Evolutionary conservation across 2,888 invertebrate genomes (phyloP).

Genomic region (Graphium colonna): DNA sequence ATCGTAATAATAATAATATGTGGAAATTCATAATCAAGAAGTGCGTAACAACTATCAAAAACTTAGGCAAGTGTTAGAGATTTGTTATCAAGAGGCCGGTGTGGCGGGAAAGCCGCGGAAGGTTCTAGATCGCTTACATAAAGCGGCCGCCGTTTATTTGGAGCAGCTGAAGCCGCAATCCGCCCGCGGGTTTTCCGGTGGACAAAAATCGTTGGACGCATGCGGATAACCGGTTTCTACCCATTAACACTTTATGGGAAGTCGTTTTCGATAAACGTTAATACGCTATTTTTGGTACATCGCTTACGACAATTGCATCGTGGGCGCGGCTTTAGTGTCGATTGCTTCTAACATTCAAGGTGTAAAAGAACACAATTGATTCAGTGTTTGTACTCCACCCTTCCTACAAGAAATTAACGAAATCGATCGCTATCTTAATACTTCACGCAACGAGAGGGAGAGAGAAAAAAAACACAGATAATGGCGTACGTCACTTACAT

Average conservation of each 20-base stretch:
- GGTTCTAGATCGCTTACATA: constrained; percentile 54
- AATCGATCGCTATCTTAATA: background rate
- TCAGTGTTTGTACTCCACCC: too few species aligned
- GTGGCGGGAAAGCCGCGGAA: constrained; percentile 58
- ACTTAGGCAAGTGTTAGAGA: constrained; percentile 36
- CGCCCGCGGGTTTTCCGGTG: constrained; percentile 6
- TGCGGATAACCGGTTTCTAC: constrained; percentile 16
- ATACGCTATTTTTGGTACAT: constrained; percentile 7
- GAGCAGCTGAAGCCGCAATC: constrained; percentile 22
- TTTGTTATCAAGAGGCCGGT: constrained; percentile 31
- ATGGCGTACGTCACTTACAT: constrained; percentile 20
- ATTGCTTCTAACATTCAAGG: too few species aligned
- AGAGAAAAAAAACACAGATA: constrained; percentile 3
- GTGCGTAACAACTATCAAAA: too few species aligned
- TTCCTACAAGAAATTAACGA: too few species aligned
- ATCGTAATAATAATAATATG: too few species aligned
- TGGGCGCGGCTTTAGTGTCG: too few species aligned
- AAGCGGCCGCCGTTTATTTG: constrained; percentile 31
- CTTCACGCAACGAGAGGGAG: background rate
- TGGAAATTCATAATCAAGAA: too few species aligned
- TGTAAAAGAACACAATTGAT: too few species aligned
- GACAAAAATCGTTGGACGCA: constrained; percentile 10
- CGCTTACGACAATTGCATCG: too few species aligned
- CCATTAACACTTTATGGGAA: constrained; percentile 12
- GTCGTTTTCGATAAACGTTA: constrained; percentile 18